Conservation (phyloP, 2,888 invertebrate species). For the Trissoscelio sp. region DNA sequence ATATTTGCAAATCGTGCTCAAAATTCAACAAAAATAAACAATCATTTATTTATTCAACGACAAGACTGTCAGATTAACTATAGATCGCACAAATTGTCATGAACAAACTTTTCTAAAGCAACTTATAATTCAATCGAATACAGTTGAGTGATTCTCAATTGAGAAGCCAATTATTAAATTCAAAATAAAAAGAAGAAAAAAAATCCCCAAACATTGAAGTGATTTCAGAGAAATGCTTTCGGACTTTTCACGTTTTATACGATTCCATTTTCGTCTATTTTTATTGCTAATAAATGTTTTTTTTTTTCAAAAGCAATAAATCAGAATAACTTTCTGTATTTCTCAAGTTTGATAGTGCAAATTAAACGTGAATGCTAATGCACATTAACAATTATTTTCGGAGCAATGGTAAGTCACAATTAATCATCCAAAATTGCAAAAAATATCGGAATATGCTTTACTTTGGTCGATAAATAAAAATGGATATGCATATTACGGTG, state of each 20-base stretch:
- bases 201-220: conserved; percentile 8
- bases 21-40: conserved; percentile 11
- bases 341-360: too few relatives aligned
- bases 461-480: conserved; percentile 36
- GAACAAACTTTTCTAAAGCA: conserved; percentile 16
- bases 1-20: conserved; percentile 9
- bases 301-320: too few relatives aligned
- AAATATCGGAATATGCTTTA: conserved; percentile 10
- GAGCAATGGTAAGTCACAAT: neutral
- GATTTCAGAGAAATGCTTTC: neutral
- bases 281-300: too few relatives aligned
- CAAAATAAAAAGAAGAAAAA: too few relatives aligned
- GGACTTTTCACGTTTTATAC: too few relatives aligned
- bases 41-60: conserved; percentile 11
- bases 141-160: neutral
- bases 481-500: conserved; percentile 14
- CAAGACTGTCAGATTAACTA: neutral
- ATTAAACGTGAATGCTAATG: too few relatives aligned
- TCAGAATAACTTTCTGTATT: too few relatives aligned
- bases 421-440: conserved; percentile 13
- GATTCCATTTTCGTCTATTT: too few relatives aligned
- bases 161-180: conserved; percentile 28
- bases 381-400: neutral
- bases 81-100: conserved; percentile 1
- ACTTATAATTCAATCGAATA: neutral